A percentile compares a stretch with the other conserved stretches of the same genome.
phyloP scores from a whole-genome alignment of 1,140 invertebrate species.

The Cryptotermes secundus region DNA sequence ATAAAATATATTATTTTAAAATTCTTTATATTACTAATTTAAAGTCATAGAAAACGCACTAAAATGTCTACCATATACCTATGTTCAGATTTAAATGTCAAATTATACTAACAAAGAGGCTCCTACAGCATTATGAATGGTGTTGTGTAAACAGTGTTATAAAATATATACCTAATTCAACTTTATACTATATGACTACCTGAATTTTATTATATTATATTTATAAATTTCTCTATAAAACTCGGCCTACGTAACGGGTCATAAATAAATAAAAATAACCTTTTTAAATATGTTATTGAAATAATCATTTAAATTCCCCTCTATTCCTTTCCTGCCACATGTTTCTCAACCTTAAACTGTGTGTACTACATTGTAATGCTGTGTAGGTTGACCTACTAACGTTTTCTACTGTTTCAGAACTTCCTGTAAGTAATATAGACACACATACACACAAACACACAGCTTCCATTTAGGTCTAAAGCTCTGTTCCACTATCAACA shows the following conservation, averaged over 20 bases:
- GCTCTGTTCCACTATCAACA: too few relatives aligned
- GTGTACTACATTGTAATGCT: neutral
- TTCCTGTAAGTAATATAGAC: too few relatives aligned
- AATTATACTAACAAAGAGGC: neutral
- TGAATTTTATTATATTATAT: slow-evolving; percentile 2
- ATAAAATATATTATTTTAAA: slow-evolving; percentile 14
- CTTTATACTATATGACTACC: neutral
- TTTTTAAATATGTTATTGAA: slow-evolving; percentile 5
- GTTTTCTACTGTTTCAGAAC: too few relatives aligned
- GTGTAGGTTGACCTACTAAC: neutral
- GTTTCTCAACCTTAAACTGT: neutral
- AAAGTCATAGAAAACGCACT: neutral
- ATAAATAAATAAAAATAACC: slow-evolving; percentile 2
- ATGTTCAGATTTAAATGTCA: neutral
- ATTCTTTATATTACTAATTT: neutral
- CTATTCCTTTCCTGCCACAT: neutral
- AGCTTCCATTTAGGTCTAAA: too few relatives aligned
- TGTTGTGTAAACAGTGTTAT: slow-evolving; percentile 5
- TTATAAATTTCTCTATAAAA: neutral
- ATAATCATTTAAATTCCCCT: slow-evolving; percentile 7
- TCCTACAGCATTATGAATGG: neutral
- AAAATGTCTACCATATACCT: neutral
- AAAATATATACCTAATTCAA: neutral
- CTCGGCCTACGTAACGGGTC: neutral
- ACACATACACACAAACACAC: too few relatives aligned